These are phyloP conservation scores for Caenorhabditis parvicauda DNA, from an alignment of 2,888 invertebrate genomes.

Conservation along the genomic window DNA sequence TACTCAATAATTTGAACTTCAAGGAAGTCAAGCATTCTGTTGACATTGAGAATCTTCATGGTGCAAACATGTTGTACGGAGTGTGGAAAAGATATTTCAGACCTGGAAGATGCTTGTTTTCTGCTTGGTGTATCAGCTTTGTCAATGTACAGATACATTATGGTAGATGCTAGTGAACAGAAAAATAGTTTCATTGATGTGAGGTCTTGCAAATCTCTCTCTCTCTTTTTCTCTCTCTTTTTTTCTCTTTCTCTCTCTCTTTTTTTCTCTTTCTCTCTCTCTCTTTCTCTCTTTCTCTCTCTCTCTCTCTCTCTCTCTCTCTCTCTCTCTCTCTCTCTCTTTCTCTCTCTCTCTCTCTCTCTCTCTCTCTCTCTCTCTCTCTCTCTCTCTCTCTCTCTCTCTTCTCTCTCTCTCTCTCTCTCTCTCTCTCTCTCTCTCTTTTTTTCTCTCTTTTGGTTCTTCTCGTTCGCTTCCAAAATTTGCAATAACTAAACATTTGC, in stretches of 20 bases:
- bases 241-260: background rate
- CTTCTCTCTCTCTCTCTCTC: no score
- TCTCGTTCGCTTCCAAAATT: no score
- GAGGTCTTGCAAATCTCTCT: background rate
- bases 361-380: no score
- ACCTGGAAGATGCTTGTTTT: conserved; percentile 32
- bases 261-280: background rate
- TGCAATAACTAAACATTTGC: no score
- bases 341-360: no score
- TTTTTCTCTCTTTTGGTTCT: no score
- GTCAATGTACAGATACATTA: conserved; percentile 28
- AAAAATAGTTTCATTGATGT: conserved; percentile 6
- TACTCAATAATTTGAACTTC: conserved; percentile 33
- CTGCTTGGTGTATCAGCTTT: conserved; percentile 30
- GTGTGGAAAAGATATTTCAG: conserved; percentile 7
- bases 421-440: no score
- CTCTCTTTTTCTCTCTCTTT: background rate
- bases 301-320: no score
- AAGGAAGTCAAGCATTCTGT: conserved; percentile 16
- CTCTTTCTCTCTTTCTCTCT: background rate
- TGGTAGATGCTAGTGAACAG: conserved; percentile 15
- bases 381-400: no score
- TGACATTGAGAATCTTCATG: conserved; percentile 33
- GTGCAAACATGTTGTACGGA: conserved; percentile 7
- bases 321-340: no score